These are phyloP conservation scores for Scaptomyza pallida DNA, from an alignment of 1,140 invertebrate species.

Conservation along the genomic window DNA sequence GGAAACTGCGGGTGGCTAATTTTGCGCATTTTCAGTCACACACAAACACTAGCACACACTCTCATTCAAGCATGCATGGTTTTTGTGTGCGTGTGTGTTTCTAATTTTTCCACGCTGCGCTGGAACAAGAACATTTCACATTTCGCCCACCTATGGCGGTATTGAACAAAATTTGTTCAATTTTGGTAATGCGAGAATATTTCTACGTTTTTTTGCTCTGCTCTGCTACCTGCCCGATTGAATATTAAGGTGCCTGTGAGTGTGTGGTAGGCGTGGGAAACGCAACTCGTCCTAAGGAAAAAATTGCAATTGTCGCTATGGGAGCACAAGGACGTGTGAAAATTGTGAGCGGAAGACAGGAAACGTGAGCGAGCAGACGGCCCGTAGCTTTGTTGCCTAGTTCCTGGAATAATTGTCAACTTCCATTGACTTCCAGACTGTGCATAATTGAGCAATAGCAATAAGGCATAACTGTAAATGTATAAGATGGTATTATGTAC, in stretches of 20 bases:
- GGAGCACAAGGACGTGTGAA: constrained; percentile 60
- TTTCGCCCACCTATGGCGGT: constrained; percentile 65
- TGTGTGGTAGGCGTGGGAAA: constrained; percentile 63
- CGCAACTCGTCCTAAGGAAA: constrained; percentile 24
- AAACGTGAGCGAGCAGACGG: constrained; percentile 47
- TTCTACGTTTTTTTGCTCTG: constrained; percentile 19
- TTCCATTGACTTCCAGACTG: constrained; percentile 10
- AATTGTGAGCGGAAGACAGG: constrained; percentile 67
- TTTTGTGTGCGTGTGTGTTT: constrained; percentile 23
- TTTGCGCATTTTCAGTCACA: constrained; percentile 60
- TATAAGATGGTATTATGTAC: constrained; percentile 2
- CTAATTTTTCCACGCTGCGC: constrained; percentile 44
- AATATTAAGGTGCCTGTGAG: background rate
- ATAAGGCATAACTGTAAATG: constrained; percentile 28
- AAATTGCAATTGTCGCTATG: constrained; percentile 66
- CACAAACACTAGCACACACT: no score
- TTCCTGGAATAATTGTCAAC: constrained; percentile 29
- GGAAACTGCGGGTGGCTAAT: constrained; percentile 66
- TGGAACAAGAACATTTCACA: constrained; percentile 45
- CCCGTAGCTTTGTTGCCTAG: constrained; percentile 7
- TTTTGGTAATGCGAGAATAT: constrained; percentile 40
- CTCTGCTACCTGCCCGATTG: constrained; percentile 48
- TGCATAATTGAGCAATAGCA: constrained; percentile 2
- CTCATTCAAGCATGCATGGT: background rate
- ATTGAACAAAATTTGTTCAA: constrained; percentile 51